These are phyloP conservation scores for Aspidiotus destructor DNA, from an alignment of 2,888 invertebrate species.

Conservation along the genomic window DNA sequence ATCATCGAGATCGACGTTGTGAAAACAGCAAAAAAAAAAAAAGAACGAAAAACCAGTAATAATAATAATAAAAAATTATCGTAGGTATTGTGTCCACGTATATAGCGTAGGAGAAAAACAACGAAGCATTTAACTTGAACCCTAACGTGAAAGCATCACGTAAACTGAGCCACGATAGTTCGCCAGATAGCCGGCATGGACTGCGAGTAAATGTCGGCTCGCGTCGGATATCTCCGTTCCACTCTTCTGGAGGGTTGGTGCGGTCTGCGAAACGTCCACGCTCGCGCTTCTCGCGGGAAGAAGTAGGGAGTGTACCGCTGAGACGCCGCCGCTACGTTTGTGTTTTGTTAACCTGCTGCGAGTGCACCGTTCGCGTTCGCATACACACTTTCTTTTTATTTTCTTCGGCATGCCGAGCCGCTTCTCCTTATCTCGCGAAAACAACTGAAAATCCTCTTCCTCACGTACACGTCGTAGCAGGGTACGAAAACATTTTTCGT, in stretches of 20 bases:
- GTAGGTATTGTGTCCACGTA: slow-evolving; percentile 15
- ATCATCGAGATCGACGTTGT: neutral
- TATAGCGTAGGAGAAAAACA: neutral
- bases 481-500: too few relatives aligned
- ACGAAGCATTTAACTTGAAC: slow-evolving; percentile 9
- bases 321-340: neutral
- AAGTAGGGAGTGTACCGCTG: slow-evolving; percentile 7
- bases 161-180: slow-evolving; percentile 31
- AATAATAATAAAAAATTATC: slow-evolving; percentile 6
- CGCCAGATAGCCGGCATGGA: slow-evolving; percentile 33
- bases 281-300: slow-evolving; percentile 4
- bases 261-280: slow-evolving; percentile 26
- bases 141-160: slow-evolving; percentile 20
- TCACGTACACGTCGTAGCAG: too few relatives aligned
- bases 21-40: neutral
- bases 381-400: too few relatives aligned
- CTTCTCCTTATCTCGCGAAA: neutral
- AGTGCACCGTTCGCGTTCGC: too few relatives aligned
- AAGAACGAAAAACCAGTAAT: neutral
- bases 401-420: neutral
- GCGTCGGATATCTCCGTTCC: slow-evolving; percentile 30
- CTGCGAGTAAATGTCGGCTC: slow-evolving; percentile 28
- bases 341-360: too few relatives aligned
- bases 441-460: too few relatives aligned
- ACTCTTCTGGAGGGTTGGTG: slow-evolving; percentile 28